Percentiles rank a stretch among this genome's conserved stretches.
phyloP scores from a whole-genome alignment of 2,113 vertebrate species.

The Laticauda colubrina region DNA sequence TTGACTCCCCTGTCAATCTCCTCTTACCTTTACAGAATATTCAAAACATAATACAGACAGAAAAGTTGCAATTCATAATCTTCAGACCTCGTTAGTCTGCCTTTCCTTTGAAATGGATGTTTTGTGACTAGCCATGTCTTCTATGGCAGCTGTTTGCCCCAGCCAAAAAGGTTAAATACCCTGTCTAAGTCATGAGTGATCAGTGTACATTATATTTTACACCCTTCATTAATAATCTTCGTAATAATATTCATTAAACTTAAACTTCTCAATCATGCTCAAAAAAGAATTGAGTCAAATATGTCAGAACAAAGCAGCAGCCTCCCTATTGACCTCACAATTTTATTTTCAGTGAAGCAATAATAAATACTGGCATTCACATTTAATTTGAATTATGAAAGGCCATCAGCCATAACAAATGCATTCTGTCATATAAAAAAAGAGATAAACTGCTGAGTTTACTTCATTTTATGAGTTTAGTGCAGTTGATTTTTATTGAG shows the following conservation, averaged over 20 bases:
- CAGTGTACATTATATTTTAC: neutral
- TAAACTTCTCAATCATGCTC: conserved; percentile 21
- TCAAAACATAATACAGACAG: neutral
- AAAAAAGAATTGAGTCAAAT: conserved; percentile 48
- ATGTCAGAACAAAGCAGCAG: conserved; percentile 58
- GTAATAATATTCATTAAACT: neutral
- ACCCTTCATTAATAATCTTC: neutral
- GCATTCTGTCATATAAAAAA: conserved; percentile 68
- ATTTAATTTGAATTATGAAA: conserved; percentile 75
- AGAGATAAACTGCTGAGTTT: conserved; percentile 69
- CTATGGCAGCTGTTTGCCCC: neutral
- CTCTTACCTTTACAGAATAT: neutral
- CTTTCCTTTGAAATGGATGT: neutral
- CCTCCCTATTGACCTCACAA: conserved; percentile 67
- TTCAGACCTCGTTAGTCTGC: neutral
- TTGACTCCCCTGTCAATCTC: neutral
- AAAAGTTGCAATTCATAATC: neutral
- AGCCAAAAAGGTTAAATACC: neutral
- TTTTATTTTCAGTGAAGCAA: conserved; percentile 77
- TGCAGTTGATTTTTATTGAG: conserved; percentile 70
- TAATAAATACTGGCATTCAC: conserved; percentile 71
- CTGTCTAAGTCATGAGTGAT: neutral
- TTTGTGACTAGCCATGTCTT: neutral
- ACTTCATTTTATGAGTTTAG: conserved; percentile 75
- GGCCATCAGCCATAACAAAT: conserved; percentile 69